A percentile compares a stretch with the other conserved stretches of the same genome.
phyloP scores from a whole-genome alignment of 2,888 invertebrate species.

The Blomia tropicalis region DNA sequence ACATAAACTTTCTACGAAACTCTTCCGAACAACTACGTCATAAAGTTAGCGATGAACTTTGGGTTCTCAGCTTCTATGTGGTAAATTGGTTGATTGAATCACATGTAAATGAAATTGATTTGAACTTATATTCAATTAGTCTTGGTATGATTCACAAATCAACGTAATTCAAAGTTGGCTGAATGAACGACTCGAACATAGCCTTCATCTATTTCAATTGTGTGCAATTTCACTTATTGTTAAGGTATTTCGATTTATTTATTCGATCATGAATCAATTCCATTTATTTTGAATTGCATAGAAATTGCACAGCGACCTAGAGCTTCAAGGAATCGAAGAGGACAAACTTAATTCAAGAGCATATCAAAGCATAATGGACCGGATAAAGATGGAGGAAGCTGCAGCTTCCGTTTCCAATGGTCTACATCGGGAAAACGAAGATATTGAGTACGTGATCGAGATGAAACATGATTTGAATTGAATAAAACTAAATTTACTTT shows the following conservation, averaged over 20 bases:
- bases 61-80: constrained; percentile 65
- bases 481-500: background rate
- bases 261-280: background rate
- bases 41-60: constrained; percentile 73
- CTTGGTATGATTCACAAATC: constrained; percentile 89
- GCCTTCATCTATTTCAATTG: constrained; percentile 88
- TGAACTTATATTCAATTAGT: constrained; percentile 40
- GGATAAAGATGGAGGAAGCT: constrained; percentile 93
- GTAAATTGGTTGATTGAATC: constrained; percentile 35
- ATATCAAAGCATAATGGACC: constrained; percentile 75
- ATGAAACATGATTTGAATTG: too few relatives aligned
- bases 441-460: constrained; percentile 30
- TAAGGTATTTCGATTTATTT: constrained; percentile 50
- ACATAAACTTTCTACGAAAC: constrained; percentile 91
- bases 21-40: constrained; percentile 96
- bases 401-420: constrained; percentile 46
- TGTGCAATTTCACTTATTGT: constrained; percentile 89
- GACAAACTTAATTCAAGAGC: constrained; percentile 88
- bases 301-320: constrained; percentile 98
- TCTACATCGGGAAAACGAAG: constrained; percentile 31
- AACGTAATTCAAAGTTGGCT: constrained; percentile 86
- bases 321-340: constrained; percentile 94
- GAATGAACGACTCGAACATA: constrained; percentile 73
- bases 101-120: background rate
- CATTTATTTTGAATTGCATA: constrained; percentile 36